Evolutionary conservation across 2,113 vertebrate species (phyloP).

Genomic region (Petrocephalus zakoni): DNA sequence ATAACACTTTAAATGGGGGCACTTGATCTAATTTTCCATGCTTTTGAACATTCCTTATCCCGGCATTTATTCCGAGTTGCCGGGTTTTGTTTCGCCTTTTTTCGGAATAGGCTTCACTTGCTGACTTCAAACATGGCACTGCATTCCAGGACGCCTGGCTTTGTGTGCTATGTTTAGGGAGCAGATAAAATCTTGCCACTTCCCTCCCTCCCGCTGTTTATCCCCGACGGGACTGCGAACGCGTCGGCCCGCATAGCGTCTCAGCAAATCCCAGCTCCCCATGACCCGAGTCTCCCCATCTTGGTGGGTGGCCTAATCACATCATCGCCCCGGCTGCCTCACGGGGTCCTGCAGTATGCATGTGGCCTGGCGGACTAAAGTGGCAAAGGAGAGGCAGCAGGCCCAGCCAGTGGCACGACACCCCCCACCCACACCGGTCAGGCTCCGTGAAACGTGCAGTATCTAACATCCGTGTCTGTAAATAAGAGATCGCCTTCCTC

Average conservation of each 20-base stretch:
- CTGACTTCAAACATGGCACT: neutral
- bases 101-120: neutral
- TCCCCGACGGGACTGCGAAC: neutral
- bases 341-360: neutral
- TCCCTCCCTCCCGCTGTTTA: conserved; percentile 4
- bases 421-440: neutral
- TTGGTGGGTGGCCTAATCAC: conserved; percentile 17
- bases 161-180: neutral
- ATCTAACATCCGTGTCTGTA: neutral
- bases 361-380: neutral
- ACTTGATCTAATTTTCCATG: conserved; percentile 12
- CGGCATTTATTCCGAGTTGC: neutral
- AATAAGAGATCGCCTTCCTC: neutral
- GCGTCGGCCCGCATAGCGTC: neutral
- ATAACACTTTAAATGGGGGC: neutral
- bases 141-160: neutral
- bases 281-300: neutral
- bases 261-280: neutral
- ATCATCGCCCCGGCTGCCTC: neutral
- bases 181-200: conserved; percentile 10
- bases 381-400: neutral
- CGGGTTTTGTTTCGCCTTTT: neutral
- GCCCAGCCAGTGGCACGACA: neutral
- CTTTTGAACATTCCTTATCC: neutral
- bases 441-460: neutral